Conservation (phyloP, 2,888 invertebrate genomes). For the Mamestra brassicae region DNA sequence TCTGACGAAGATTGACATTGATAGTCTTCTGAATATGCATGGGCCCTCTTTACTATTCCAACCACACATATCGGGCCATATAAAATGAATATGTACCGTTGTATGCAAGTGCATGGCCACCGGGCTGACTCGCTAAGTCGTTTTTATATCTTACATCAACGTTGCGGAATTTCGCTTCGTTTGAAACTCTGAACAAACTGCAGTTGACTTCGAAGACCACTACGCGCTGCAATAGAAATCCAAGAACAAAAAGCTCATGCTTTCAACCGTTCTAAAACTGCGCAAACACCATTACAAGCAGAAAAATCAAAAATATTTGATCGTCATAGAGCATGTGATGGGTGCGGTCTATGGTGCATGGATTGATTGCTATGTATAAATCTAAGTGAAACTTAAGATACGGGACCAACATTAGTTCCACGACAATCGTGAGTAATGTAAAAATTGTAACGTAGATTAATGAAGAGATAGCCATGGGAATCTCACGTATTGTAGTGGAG, state of each 20-base stretch:
- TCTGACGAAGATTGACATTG: slow-evolving; percentile 72
- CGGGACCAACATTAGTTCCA: slow-evolving; percentile 59
- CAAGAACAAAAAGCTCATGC: slow-evolving; percentile 74
- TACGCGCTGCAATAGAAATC: slow-evolving; percentile 67
- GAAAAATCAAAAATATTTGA: slow-evolving; percentile 65
- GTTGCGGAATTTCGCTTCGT: slow-evolving; percentile 79
- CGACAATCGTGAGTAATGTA: slow-evolving; percentile 50
- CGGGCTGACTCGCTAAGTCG: slow-evolving; percentile 80
- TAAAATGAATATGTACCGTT: slow-evolving; percentile 82
- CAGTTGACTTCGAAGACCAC: slow-evolving; percentile 84
- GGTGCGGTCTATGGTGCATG: slow-evolving; percentile 71
- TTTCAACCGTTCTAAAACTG: slow-evolving; percentile 67
- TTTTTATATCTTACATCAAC: slow-evolving; percentile 82
- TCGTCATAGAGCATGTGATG: slow-evolving; percentile 72
- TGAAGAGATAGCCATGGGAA: slow-evolving; percentile 55
- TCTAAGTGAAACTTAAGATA: slow-evolving; percentile 65
- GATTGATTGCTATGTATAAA: slow-evolving; percentile 49
- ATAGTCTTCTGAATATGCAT: slow-evolving; percentile 79
- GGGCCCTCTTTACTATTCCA: slow-evolving; percentile 74
- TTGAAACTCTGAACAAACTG: slow-evolving; percentile 83
- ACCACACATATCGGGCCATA: slow-evolving; percentile 77
- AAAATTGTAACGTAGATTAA: slow-evolving; percentile 54
- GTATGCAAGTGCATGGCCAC: slow-evolving; percentile 85
- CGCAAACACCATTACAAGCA: slow-evolving; percentile 75
- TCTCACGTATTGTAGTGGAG: slow-evolving; percentile 59